A percentile compares a stretch with the other conserved stretches of the same genome.
Evolutionary conservation across 2,113 vertebrate genomes (phyloP).

Genomic region (Myocastor coypus): DNA sequence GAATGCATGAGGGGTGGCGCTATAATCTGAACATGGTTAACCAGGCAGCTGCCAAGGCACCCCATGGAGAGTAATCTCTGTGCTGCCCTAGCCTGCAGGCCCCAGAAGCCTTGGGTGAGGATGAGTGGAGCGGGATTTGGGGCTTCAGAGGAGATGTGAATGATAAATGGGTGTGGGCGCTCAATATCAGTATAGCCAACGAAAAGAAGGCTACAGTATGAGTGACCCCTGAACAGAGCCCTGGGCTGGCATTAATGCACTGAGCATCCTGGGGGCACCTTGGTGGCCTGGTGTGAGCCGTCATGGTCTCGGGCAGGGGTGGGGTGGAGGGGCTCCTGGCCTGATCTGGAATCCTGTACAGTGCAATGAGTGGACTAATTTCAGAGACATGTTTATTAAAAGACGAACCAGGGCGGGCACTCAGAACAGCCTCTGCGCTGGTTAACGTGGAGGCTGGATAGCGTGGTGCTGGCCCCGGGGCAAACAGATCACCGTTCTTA

Average conservation of each 20-base stretch:
- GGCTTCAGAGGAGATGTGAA: neutral
- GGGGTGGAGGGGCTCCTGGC: neutral
- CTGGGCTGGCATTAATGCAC: neutral
- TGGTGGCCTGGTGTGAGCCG: neutral
- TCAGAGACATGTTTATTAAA: constrained; percentile 3
- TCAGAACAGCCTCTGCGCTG: neutral
- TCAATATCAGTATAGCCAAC: neutral
- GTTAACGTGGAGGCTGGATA: neutral
- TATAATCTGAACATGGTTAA: neutral
- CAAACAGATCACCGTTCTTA: constrained; percentile 10
- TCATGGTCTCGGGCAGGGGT: constrained; percentile 1
- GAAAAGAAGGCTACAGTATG: neutral
- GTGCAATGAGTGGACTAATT: neutral
- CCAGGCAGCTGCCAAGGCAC: neutral
- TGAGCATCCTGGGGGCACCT: neutral
- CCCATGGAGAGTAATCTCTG: rapidly evolving
- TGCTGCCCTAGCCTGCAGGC: rapidly evolving
- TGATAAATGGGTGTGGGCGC: neutral
- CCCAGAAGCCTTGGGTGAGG: rapidly evolving
- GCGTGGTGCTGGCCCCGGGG: rapidly evolving
- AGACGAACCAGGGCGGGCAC: constrained; percentile 15
- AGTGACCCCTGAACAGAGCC: neutral
- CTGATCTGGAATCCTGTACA: constrained; percentile 1
- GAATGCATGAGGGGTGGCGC: neutral
- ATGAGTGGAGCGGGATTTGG: neutral